These are phyloP conservation scores for Apodemus speciosus DNA, from an alignment of 2,113 vertebrate species.

Conservation along the genomic window DNA sequence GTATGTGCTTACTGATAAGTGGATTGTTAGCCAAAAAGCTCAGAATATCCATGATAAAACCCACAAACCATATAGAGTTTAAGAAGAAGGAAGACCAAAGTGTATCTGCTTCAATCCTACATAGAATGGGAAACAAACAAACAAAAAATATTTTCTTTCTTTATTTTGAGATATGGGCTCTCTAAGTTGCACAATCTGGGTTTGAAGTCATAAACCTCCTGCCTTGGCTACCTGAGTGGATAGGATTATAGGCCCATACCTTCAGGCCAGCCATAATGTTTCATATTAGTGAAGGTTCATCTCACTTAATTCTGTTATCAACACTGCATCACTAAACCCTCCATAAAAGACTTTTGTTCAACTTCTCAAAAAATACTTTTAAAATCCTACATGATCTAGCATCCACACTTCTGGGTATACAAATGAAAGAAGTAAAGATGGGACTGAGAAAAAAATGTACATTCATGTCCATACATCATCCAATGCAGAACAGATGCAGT, in stretches of 20 bases:
- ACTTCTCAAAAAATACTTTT: background rate
- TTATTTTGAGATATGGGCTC: background rate
- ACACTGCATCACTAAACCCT: background rate
- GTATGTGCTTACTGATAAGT: no score
- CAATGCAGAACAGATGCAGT: accelerated
- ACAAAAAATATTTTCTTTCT: background rate
- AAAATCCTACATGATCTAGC: background rate
- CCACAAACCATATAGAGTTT: no score
- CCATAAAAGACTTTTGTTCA: background rate
- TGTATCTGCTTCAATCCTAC: no score
- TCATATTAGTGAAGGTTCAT: background rate
- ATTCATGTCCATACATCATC: background rate
- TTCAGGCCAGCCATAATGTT: background rate
- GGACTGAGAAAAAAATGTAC: background rate
- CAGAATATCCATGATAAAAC: no score
- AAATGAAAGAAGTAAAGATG: background rate
- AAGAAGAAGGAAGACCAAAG: no score
- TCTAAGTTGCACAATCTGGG: background rate
- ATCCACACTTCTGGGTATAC: background rate
- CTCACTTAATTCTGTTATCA: background rate
- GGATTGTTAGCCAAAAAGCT: no score
- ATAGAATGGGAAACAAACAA: no score
- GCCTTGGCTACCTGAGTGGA: background rate
- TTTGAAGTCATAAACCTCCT: background rate
- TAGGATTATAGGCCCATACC: background rate